Percentiles rank a stretch among this genome's conserved stretches.
Evolutionary conservation across 2,888 invertebrate genomes (phyloP).

Genomic region (Unio pictorum): DNA sequence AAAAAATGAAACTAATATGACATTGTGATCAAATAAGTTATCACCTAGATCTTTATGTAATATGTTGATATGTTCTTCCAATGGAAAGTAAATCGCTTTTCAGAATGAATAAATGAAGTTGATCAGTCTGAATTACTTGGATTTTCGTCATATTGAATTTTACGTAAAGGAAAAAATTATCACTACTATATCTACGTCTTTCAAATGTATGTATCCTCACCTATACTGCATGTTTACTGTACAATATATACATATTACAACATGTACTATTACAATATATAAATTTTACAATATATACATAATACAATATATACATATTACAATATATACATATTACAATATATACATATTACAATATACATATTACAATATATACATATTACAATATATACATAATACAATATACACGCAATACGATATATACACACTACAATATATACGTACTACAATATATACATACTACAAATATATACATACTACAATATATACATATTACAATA

Average conservation of each 20-base stretch:
- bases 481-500: background rate
- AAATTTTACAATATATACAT: background rate
- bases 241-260: background rate
- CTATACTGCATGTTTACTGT: background rate
- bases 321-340: background rate
- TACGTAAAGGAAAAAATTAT: too few species aligned
- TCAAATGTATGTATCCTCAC: background rate
- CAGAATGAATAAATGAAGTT: too few species aligned
- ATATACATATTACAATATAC: background rate
- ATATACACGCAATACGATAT: background rate
- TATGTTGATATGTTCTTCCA: too few species aligned
- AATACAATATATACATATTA: background rate
- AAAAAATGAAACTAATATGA: too few species aligned
- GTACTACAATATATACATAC: background rate
- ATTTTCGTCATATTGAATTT: too few species aligned
- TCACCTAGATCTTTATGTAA: too few species aligned
- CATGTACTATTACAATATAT: background rate
- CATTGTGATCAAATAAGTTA: too few species aligned
- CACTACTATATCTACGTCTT: background rate
- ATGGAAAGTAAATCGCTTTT: too few species aligned
- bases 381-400: background rate
- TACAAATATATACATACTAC: background rate
- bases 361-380: background rate
- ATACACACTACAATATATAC: background rate
- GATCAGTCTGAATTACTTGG: too few species aligned